Conservation (phyloP, 2,113 vertebrate species). For the Egretta garzetta region DNA sequence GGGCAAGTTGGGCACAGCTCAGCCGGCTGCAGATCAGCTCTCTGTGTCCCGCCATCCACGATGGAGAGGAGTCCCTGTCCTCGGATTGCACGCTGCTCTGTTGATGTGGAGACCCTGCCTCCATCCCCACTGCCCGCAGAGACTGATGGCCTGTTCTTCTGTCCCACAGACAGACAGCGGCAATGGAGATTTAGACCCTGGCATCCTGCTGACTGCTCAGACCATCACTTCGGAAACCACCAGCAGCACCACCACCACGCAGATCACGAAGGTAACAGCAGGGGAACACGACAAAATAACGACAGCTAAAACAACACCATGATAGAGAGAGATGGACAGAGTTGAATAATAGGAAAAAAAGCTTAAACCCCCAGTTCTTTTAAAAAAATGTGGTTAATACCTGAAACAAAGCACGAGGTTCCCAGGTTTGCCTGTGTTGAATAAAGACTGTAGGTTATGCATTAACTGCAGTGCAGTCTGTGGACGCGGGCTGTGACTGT, state of each 20-base stretch:
- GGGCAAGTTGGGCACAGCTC: neutral
- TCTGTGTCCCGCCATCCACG: fast-evolving
- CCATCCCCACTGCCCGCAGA: neutral
- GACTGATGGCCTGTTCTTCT: neutral
- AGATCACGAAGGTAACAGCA: conserved; percentile 93
- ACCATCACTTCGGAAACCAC: conserved; percentile 97
- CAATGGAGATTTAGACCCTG: conserved; percentile 85
- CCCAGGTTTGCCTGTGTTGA: neutral
- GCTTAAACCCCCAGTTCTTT: neutral
- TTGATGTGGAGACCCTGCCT: neutral
- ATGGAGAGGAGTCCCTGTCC: neutral
- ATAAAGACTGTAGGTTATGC: neutral
- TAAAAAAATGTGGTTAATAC: neutral
- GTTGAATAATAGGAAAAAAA: neutral
- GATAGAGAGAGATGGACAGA: neutral
- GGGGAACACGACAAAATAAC: fast-evolving
- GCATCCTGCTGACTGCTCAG: conserved; percentile 92
- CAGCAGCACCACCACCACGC: conserved; percentile 98
- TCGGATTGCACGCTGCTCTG: neutral
- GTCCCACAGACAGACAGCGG: conserved; percentile 83
- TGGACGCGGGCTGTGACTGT: neutral
- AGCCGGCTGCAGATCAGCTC: neutral
- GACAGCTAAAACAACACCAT: fast-evolving
- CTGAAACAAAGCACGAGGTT: neutral
- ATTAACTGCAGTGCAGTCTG: neutral